Evolutionary conservation across 2,888 invertebrate genomes (phyloP).

Genomic region (Polyploca ridens): DNA sequence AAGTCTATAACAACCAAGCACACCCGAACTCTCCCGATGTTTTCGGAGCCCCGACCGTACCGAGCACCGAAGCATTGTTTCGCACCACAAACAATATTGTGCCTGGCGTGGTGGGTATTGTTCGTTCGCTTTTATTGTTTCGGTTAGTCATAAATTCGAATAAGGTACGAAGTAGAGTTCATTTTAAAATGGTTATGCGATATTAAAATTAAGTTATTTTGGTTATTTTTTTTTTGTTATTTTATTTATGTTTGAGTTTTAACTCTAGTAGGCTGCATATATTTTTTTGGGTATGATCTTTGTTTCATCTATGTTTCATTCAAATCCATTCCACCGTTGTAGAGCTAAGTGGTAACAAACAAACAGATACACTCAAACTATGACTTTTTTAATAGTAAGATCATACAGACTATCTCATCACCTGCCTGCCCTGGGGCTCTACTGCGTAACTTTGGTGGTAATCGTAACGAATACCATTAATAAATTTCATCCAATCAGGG

Average conservation of each 20-base stretch:
- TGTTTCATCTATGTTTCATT: too few species aligned
- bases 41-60: neutral
- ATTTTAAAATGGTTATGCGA: constrained; percentile 9
- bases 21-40: neutral
- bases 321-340: too few species aligned
- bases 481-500: too few species aligned
- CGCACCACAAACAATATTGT: constrained; percentile 8
- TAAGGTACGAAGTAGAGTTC: neutral
- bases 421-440: too few species aligned
- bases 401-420: too few species aligned
- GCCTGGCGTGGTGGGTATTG: constrained; percentile 5
- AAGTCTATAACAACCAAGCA: neutral
- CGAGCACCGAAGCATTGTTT: neutral
- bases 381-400: too few species aligned
- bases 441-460: too few species aligned
- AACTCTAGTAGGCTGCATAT: too few species aligned
- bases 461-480: too few species aligned
- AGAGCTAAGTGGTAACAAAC: too few species aligned
- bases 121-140: constrained; percentile 9
- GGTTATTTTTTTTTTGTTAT: neutral
- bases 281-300: too few species aligned
- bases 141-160: constrained; percentile 9
- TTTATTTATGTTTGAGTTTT: neutral
- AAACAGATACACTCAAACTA: too few species aligned
- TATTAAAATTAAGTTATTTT: neutral